Percentiles rank a stretch among this genome's conserved stretches.
Conservation (phyloP, 2,113 vertebrate genomes). For the Lepisosteus osseus region DNA sequence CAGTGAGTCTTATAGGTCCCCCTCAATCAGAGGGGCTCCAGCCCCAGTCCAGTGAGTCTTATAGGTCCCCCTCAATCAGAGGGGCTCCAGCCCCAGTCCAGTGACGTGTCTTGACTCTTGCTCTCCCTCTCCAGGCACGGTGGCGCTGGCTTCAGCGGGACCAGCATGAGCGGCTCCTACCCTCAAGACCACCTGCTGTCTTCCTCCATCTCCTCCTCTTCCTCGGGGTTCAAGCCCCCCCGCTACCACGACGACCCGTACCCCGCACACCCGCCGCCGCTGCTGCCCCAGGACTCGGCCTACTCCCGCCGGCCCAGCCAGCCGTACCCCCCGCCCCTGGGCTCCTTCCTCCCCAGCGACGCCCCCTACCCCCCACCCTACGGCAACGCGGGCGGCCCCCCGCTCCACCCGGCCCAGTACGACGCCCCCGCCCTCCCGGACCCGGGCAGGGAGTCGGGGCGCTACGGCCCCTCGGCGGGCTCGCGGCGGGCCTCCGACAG, state of each 20-base stretch:
- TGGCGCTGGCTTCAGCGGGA: constrained; percentile 50
- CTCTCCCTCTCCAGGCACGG: constrained; percentile 53
- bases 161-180: constrained; percentile 53
- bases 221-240: constrained; percentile 60
- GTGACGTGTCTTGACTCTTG: not conserved
- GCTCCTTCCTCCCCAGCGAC: constrained; percentile 55
- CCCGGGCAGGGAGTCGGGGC: constrained; percentile 47
- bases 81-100: too few species aligned
- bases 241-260: constrained; percentile 64
- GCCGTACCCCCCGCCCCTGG: constrained; percentile 26
- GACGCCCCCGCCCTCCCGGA: constrained; percentile 21
- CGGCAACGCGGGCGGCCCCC: not conserved
- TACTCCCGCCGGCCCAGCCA: constrained; percentile 23
- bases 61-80: too few species aligned
- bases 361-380: constrained; percentile 46
- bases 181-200: constrained; percentile 70
- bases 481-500: constrained; percentile 49
- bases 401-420: not conserved
- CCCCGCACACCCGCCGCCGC: constrained; percentile 36
- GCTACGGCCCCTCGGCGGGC: constrained; percentile 38
- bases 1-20: too few species aligned
- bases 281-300: constrained; percentile 61
- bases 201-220: constrained; percentile 67
- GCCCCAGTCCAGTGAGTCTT: too few species aligned
- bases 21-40: too few species aligned